Evolutionary conservation across 2,113 vertebrate genomes (phyloP), one percentile per base, ranked within the genome.

Genomic region (Notechis scutatus): DNA sequence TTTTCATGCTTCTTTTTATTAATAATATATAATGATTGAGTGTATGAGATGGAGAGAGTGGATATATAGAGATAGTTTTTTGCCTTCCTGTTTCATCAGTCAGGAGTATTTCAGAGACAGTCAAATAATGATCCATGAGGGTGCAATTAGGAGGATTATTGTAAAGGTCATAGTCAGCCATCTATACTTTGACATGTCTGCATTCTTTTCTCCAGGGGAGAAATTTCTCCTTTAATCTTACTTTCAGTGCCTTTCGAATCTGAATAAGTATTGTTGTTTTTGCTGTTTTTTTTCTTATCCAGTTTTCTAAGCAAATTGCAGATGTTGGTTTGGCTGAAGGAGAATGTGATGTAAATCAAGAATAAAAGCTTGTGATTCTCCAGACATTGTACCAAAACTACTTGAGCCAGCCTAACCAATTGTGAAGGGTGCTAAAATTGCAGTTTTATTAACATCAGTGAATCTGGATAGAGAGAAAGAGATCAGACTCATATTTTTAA

Each of bases 111-210:
- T 94, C 69, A 45, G 90, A 94, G 95, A 95, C 96, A 95, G 95
- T 97, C 96, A 97, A 92, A 96, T 90, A 95, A 96, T 24, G 93
- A 94, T 91, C 96, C 95, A 95, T 87, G 96, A 96, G 95, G 95
- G 95, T 92, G 91, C 93, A 96, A 97, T 97, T 96, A 95, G 93
- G 93, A 18, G 95, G 93, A 88, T 91, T 92, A 91, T 96, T 93
- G 92, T 93, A 97, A 97, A 97, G 96, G 95, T 95, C 95, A 96
- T 93, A 95, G 93, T 94, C 95, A 94, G 91, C 95, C 95, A 94
- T 81, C 97, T 95, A 94, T 52, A 74, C 92, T 94, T 93, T 92
- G 61, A 94, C 94, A 94, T 94, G 69, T 50, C 90, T 93, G 74
- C 85, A 26, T 96, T 96, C n/a, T 90, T 94, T 93, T 93, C 57